Base-by-base conservation (phyloP, 2,797 vertebrate species). In the Triplophysa bombifrons region DNA sequence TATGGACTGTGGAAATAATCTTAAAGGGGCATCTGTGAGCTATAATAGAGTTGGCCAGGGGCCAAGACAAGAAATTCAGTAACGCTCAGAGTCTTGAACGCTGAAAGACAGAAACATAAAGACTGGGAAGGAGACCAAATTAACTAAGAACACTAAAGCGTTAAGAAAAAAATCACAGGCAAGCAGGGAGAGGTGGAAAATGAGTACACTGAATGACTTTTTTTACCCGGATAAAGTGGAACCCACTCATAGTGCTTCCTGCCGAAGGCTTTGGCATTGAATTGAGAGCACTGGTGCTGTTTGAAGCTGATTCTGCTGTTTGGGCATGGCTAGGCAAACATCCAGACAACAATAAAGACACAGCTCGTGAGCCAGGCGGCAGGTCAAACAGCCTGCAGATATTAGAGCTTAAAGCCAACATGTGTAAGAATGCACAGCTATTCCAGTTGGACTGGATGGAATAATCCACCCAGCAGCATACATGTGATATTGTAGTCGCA, bases 271-370 rank as follows among this genome's bases (percentile, higher is more conserved):
- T 95, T 96, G 73, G 93, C 93, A 83, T 96, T 95, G 87, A 97
- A 97, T 25, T 92, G 93, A 82, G 95, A 95, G 83, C 95, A 96
- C 90, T 97, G 95, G 86, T 96, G 95, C 83, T 96, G 94, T 87
- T 95, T 95, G 89, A 96, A 97, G 88, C 96, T 95, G 60, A 93
- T 90, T 74, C 92, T 93, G 81, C 91, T 93, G 82, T 91, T 93
- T 67, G 94, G 94, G 87, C 96, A 97, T 51, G 90, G 90, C 95
- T 96, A 68, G 0, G 11, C 76, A 86, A 63, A 80, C 67, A 86
- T 84, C 34, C 61, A 88, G 50, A 85, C 48, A 84, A 72, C 68
- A 61, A 83, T 51, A 85, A 75, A 83, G 67, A 87, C 51, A 67
- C 84, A 78, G 75, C 72, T 76, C 46, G 70, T 68, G 67, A 71